These are phyloP conservation scores for Odobenus rosmarus DNA, from an alignment of 2,113 vertebrate species.

Conservation along the genomic window DNA sequence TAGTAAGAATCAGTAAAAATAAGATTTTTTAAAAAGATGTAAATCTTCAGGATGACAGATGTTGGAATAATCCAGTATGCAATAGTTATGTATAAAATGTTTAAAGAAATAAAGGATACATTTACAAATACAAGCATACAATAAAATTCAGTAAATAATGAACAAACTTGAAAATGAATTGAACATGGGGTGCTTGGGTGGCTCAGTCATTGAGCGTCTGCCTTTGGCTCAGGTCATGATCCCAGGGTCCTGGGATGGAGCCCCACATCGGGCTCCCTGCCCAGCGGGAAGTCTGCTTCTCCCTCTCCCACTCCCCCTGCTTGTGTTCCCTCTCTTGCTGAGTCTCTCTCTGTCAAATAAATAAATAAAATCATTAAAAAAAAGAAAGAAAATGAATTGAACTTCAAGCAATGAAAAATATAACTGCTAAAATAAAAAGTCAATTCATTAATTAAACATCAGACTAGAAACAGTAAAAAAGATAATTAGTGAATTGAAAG, in stretches of 20 bases:
- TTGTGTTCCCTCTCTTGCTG: too few relatives aligned
- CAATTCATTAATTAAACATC: background rate
- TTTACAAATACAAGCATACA: background rate
- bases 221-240: too few relatives aligned
- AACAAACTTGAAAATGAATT: background rate
- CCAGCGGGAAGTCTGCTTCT: too few relatives aligned
- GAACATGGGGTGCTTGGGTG: background rate
- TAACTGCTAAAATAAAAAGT: background rate
- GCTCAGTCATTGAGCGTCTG: too few relatives aligned
- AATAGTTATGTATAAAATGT: background rate
- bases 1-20: background rate
- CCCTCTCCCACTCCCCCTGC: too few relatives aligned
- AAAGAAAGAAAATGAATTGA: background rate
- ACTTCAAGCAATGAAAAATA: slow-evolving; percentile 4
- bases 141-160: background rate
- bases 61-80: background rate
- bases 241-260: too few relatives aligned
- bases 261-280: too few relatives aligned
- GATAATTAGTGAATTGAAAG: background rate
- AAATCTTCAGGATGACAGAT: background rate
- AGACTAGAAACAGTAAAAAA: background rate
- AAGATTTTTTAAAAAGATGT: background rate
- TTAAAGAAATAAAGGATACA: background rate
- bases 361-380: too few relatives aligned
- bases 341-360: too few relatives aligned